phyloP scores from a whole-genome alignment of 2,888 invertebrate species.

The Crossocerus cetratus region DNA sequence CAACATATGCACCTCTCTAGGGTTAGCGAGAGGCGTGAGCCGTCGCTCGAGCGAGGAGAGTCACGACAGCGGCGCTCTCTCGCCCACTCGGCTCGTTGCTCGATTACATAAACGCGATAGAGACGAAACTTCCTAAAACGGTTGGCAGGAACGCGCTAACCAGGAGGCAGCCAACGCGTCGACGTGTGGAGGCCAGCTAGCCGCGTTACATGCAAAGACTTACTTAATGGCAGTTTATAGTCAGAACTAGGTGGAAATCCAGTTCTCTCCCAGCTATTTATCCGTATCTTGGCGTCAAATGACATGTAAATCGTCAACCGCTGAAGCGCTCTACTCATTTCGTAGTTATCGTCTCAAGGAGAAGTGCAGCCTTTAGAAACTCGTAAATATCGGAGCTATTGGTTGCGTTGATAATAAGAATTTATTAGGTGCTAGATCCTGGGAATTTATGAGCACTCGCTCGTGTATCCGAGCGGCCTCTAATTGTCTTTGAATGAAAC shows the following conservation, averaged over 20 bases:
- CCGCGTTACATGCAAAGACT: constrained; percentile 50
- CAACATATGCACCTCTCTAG: neutral
- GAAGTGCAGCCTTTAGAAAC: too few species aligned
- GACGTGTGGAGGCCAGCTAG: constrained; percentile 48
- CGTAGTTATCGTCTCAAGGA: too few species aligned
- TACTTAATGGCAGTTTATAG: constrained; percentile 55
- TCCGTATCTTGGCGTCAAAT: constrained; percentile 10
- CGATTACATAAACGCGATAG: constrained; percentile 62
- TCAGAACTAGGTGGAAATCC: constrained; percentile 42
- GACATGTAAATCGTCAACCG: constrained; percentile 15
- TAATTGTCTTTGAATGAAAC: neutral
- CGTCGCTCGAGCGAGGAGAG: constrained; percentile 40
- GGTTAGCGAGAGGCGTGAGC: neutral
- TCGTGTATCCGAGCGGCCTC: neutral
- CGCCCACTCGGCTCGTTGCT: constrained; percentile 64
- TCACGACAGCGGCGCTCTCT: constrained; percentile 54
- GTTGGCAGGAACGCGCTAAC: constrained; percentile 46
- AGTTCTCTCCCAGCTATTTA: constrained; percentile 25
- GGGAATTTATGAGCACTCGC: too few species aligned
- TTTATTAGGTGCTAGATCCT: too few species aligned
- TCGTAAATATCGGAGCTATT: too few species aligned
- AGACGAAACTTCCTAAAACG: constrained; percentile 32
- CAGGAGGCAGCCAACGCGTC: constrained; percentile 39
- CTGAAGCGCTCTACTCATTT: too few species aligned
- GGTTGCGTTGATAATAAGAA: too few species aligned